A percentile compares a stretch with the other conserved stretches of the same genome.
Evolutionary conservation across 2,888 invertebrate species (phyloP).

Genomic region (Unio pictorum): DNA sequence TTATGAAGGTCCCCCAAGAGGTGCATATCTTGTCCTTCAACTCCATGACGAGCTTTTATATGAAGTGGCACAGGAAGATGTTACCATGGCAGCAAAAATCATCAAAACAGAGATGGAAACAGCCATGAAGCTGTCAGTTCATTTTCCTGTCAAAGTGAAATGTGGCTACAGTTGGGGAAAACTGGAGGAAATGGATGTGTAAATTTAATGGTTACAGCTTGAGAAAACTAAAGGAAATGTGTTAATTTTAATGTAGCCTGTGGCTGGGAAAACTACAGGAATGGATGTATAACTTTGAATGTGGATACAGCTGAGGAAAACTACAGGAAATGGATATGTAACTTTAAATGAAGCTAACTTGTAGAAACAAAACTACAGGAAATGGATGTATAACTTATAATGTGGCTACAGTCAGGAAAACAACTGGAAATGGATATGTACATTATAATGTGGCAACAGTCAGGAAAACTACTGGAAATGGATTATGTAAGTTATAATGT

Average conservation of each 20-base stretch:
- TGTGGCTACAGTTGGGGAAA: constrained; percentile 85
- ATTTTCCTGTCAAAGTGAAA: constrained; percentile 90
- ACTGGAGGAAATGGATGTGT: constrained; percentile 40
- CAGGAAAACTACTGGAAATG: constrained; percentile 76
- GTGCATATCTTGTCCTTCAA: constrained; percentile 82
- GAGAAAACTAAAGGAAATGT: too few species aligned
- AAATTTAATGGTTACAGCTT: too few species aligned
- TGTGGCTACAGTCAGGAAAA: too few species aligned
- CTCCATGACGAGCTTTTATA: constrained; percentile 97
- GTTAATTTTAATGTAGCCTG: too few species aligned
- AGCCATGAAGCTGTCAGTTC: constrained; percentile 81
- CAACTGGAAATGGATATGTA: constrained; percentile 63
- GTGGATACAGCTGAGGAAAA: constrained; percentile 10
- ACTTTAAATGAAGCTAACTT: too few species aligned
- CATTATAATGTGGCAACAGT: constrained; percentile 84
- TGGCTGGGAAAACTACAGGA: too few species aligned
- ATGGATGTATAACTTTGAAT: too few species aligned
- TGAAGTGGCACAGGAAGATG: constrained; percentile 81
- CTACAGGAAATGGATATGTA: too few species aligned
- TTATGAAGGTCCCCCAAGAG: constrained; percentile 62
- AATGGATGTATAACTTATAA: too few species aligned
- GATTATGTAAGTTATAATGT: neutral
- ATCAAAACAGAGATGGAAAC: constrained; percentile 87
- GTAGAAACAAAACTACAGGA: too few species aligned
- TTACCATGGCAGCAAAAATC: constrained; percentile 71